These are phyloP conservation scores for Amiota mariae DNA, from an alignment of 2,888 invertebrate species.

Conservation along the genomic window DNA sequence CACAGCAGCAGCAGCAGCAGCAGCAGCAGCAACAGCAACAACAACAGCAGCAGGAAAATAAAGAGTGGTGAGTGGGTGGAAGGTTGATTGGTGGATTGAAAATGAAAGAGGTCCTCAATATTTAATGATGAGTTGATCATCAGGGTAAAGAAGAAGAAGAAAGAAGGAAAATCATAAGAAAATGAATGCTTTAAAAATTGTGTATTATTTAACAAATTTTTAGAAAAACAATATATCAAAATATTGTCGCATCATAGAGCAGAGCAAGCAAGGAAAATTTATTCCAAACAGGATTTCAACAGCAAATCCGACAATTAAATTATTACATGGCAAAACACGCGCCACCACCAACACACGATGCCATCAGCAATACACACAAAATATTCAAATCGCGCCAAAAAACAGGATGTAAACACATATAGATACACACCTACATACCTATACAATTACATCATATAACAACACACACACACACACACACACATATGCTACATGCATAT, in stretches of 20 bases:
- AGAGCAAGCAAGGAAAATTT: no score
- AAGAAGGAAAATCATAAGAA: not conserved
- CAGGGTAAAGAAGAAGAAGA: not conserved
- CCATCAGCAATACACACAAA: slow-evolving; percentile 42
- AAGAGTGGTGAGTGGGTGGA: slow-evolving; percentile 17
- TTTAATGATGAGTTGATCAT: slow-evolving; percentile 1
- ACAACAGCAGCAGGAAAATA: slow-evolving; percentile 9
- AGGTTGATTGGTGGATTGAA: no score
- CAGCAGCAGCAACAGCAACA: no score
- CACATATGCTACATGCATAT: slow-evolving; percentile 27
- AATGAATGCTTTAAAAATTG: not conserved
- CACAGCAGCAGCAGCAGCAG: slow-evolving; percentile 16
- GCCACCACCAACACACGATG: slow-evolving; percentile 36
- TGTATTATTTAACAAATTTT: no score
- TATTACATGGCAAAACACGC: slow-evolving; percentile 65
- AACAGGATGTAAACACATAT: slow-evolving; percentile 59
- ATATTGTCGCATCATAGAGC: not conserved
- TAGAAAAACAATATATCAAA: no score
- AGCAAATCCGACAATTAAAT: slow-evolving; percentile 67
- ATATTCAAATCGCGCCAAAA: slow-evolving; percentile 65
- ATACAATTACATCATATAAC: not conserved
- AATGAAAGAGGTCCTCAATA: not conserved
- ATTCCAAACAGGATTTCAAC: slow-evolving; percentile 41
- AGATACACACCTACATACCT: slow-evolving; percentile 40
- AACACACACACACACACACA: slow-evolving; percentile 38